Evolutionary conservation across 2,113 vertebrate genomes (phyloP), one percentile per base, ranked within the genome.

Genomic region (Brienomyrus longianalis): DNA sequence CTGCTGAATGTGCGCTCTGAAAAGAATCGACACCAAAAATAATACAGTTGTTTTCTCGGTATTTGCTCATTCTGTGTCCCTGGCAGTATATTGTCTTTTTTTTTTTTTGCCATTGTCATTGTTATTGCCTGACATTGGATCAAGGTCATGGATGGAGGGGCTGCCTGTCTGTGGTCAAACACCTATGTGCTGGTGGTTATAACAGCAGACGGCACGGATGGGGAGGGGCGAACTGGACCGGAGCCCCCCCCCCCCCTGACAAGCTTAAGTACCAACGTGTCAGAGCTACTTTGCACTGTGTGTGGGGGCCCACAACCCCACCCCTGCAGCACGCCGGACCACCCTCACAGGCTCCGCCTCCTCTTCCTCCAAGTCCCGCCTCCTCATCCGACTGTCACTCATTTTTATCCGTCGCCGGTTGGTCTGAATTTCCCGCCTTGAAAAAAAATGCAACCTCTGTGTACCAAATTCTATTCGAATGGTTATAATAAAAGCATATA

Each of bases 401-500:
- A 90, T 93, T 91, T 91, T 10, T 89, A 89, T 85, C 83, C 3
- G 39, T 43, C 70, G 93, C 74, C 21, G 89, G 92, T 93, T 93
- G 88, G 91, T 90, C 89, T 89, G 9, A 31, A 87, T 92, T 93
- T 92, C 85, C 92, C 89, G 92, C 91, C 90, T 93, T 0, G 87
- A 19, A 74, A 91, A 91, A 91, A 94, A 95, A 94, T 94, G 92
- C 94, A 95, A 96, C 91, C 93, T 94, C 94, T 96, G 91, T 95
- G 93, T 95, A 94, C 90, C 95, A 93, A 95, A 95, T 93, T 89
- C 92, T 95, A 94, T 94, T 95, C 89, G 92, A 93, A 95, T 92
- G 92, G 95, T 95, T 95, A 95, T 92, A 96, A 96, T 96, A 96
- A 96, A 96, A 93, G 93, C 93, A 74, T 92, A 91, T 95, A 92